Evolutionary conservation across 64 coral and sea anemone species (phyloP).

Genomic region (Porites australiensis): DNA sequence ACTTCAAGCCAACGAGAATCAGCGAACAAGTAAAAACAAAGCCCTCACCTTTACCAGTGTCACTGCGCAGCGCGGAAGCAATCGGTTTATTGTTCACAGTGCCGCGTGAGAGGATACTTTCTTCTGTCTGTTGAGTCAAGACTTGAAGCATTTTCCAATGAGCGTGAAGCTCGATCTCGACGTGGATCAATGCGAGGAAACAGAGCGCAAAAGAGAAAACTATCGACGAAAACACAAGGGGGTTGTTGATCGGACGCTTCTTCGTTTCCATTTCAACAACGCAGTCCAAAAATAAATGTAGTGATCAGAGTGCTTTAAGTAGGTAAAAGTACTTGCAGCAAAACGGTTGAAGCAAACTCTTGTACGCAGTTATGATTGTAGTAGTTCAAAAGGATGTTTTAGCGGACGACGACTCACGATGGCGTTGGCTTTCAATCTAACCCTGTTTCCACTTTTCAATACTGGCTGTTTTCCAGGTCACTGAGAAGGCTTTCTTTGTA

Average conservation of each 20-base stretch:
- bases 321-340: too few species aligned
- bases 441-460: background rate
- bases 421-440: too few species aligned
- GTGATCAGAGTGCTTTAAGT: too few species aligned
- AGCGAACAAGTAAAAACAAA: too few species aligned
- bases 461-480: background rate
- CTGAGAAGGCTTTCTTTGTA: background rate
- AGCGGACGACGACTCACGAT: too few species aligned
- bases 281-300: background rate
- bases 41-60: background rate
- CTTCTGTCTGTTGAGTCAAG: background rate
- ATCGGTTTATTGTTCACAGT: background rate
- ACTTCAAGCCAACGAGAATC: too few species aligned
- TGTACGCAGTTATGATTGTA: too few species aligned
- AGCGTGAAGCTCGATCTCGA: conserved; percentile 50
- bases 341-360: too few species aligned
- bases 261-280: background rate
- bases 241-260: background rate
- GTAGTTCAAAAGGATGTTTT: too few species aligned
- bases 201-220: conserved; percentile 15
- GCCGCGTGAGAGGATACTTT: background rate
- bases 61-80: background rate
- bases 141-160: conserved; percentile 22
- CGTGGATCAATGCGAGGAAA: conserved; percentile 15
- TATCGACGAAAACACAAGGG: background rate